Conservation (phyloP, 1,140 invertebrate species). For the Arctopsyche grandis region DNA sequence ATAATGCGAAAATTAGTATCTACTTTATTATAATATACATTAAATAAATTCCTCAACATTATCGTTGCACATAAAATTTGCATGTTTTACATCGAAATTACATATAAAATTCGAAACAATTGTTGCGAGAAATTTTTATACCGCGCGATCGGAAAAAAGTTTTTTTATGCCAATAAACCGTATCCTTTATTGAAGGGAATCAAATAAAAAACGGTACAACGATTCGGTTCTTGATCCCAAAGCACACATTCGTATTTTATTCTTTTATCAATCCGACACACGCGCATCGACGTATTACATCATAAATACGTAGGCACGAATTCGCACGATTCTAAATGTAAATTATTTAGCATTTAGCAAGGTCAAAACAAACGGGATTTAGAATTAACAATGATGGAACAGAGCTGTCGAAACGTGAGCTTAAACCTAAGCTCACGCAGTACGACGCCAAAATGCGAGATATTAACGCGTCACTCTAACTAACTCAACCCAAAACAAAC, state of each 20-base stretch:
- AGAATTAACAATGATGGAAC: slow-evolving; percentile 18
- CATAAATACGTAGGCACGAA: not conserved
- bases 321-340: not conserved
- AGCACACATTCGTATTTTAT: not conserved
- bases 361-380: slow-evolving; percentile 13
- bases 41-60: too few species aligned
- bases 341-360: not conserved
- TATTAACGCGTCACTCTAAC: slow-evolving; percentile 23
- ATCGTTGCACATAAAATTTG: too few species aligned
- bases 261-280: not conserved
- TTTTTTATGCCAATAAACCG: slow-evolving; percentile 7
- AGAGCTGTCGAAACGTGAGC: slow-evolving; percentile 15
- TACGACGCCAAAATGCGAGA: not conserved
- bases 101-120: too few species aligned
- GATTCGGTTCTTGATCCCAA: not conserved
- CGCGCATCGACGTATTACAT: not conserved
- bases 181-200: not conserved
- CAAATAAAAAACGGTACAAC: not conserved
- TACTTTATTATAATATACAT: not conserved
- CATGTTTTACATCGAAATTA: too few species aligned
- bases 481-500: not conserved
- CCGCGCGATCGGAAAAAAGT: not conserved
- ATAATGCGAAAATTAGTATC: too few species aligned
- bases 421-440: slow-evolving; percentile 14
- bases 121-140: too few species aligned